Conservation (phyloP, 1,140 invertebrate genomes). For the Yoshiicerus persimilis region DNA sequence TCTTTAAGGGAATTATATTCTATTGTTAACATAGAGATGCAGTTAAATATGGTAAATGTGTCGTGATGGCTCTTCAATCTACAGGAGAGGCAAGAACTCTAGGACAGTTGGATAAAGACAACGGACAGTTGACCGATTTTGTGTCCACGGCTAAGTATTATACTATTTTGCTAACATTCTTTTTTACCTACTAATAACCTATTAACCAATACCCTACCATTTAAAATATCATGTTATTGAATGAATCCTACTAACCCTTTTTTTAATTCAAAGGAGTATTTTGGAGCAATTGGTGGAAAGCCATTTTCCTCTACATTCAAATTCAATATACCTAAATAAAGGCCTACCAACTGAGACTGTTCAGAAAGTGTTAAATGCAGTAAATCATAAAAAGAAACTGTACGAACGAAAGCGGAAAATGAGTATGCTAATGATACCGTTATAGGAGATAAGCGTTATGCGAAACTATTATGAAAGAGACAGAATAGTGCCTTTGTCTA, state of each 20-base stretch:
- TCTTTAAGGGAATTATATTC: background rate
- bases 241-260: background rate
- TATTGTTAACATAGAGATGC: slow-evolving; percentile 66
- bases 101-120: slow-evolving; percentile 91
- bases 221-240: background rate
- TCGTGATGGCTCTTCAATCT: slow-evolving; percentile 97
- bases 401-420: background rate
- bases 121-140: slow-evolving; percentile 95
- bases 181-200: background rate
- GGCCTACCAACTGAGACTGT: too few relatives aligned
- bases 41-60: slow-evolving; percentile 94
- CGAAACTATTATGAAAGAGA: too few relatives aligned
- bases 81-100: slow-evolving; percentile 93
- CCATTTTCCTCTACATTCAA: slow-evolving; percentile 76
- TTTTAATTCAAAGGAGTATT: slow-evolving; percentile 68
- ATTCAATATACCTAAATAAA: too few relatives aligned
- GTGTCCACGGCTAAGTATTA: slow-evolving; percentile 95
- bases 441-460: too few relatives aligned
- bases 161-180: slow-evolving; percentile 51
- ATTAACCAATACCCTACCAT: too few relatives aligned
- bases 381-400: background rate
- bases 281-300: slow-evolving; percentile 93
- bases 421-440: background rate
- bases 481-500: too few relatives aligned
- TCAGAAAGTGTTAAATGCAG: too few relatives aligned